Percentiles rank a stretch among this genome's conserved stretches.
phyloP scores from a whole-genome alignment of 1,140 invertebrate species.

The Listronotus bonariensis region DNA sequence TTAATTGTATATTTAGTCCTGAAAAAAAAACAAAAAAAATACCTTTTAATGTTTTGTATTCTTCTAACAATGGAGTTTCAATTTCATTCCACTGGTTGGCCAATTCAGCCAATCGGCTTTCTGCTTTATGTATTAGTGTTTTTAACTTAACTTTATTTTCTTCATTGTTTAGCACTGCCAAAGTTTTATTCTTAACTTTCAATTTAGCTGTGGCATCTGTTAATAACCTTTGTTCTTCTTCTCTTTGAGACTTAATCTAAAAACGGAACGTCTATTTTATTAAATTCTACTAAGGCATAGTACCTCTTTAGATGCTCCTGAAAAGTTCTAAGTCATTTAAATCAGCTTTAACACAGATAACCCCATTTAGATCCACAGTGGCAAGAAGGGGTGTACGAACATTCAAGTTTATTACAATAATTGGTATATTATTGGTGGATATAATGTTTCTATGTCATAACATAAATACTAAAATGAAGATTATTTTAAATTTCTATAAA shows the following conservation, averaged over 20 bases:
- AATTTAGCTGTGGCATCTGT: conserved; percentile 56
- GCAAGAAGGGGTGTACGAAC: too few species aligned
- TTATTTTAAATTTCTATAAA: too few species aligned
- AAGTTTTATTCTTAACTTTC: conserved; percentile 65
- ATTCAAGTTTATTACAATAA: too few species aligned
- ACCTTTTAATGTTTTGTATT: conserved; percentile 63
- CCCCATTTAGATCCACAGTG: too few species aligned
- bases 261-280: conserved; percentile 2
- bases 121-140: conserved; percentile 63
- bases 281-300: too few species aligned
- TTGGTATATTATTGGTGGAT: too few species aligned
- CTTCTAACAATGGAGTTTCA: conserved; percentile 65
- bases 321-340: too few species aligned
- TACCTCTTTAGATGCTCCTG: too few species aligned
- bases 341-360: too few species aligned
- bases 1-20: background rate
- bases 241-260: conserved; percentile 47
- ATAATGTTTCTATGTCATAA: too few species aligned
- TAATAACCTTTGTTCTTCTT: conserved; percentile 57
- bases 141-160: conserved; percentile 69
- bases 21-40: background rate
- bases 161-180: conserved; percentile 65
- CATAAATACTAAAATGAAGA: too few species aligned
- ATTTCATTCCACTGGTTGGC: conserved; percentile 74
- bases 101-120: conserved; percentile 65